A percentile compares a stretch with the other conserved stretches of the same genome.
Evolutionary conservation across 2,113 vertebrate species (phyloP).

Genomic region (Channa maculata): DNA sequence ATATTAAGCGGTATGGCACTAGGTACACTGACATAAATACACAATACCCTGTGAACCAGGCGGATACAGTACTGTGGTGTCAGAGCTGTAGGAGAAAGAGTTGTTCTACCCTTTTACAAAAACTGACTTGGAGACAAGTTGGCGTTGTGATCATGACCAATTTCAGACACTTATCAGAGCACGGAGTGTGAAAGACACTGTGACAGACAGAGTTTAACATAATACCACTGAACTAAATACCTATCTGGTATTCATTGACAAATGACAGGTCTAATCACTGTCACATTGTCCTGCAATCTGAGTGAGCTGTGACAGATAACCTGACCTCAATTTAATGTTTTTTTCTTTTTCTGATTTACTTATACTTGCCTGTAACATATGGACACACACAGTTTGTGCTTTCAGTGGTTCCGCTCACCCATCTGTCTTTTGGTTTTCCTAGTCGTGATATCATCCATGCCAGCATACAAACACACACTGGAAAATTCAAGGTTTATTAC

Average conservation of each 20-base stretch:
- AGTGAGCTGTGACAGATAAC: conserved; percentile 23
- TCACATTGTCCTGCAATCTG: conserved; percentile 12
- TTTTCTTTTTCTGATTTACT: background rate
- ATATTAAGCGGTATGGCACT: background rate
- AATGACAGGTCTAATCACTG: conserved; percentile 57
- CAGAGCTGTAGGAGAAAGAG: conserved; percentile 31
- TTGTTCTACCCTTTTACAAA: conserved; percentile 4
- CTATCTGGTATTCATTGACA: conserved; percentile 37
- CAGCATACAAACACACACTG: background rate
- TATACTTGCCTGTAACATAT: background rate
- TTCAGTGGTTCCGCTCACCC: background rate
- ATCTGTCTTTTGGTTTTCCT: background rate
- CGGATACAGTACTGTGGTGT: conserved; percentile 24
- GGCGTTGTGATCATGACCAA: conserved; percentile 64
- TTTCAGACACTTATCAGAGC: conserved; percentile 57
- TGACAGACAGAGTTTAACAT: conserved; percentile 60
- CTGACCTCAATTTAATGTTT: conserved; percentile 13
- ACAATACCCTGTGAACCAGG: background rate
- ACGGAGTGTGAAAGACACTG: conserved; percentile 56
- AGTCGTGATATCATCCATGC: background rate
- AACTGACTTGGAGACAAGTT: conserved; percentile 2
- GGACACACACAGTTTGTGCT: background rate
- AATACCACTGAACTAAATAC: conserved; percentile 48
- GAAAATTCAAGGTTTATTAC: too few relatives aligned
- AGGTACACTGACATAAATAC: conserved; percentile 16